A percentile compares a stretch with the other conserved stretches of the same genome.
Conservation (phyloP, 1,140 invertebrate species). For the Oryzaephilus surinamensis region DNA sequence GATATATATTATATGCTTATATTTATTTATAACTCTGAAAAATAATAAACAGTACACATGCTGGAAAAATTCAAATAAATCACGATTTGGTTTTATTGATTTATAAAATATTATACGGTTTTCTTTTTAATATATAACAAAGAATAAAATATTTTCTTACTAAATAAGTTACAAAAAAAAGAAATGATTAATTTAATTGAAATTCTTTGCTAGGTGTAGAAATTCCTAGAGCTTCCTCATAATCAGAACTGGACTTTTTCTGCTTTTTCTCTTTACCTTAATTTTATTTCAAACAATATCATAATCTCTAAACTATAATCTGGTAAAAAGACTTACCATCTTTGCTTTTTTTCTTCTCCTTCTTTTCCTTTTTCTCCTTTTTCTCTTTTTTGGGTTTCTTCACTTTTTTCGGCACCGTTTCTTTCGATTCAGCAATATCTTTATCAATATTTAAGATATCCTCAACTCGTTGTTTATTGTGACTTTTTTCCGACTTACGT, state of each 20-base stretch:
- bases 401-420: slow-evolving; percentile 21
- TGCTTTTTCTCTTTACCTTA: slow-evolving; percentile 25
- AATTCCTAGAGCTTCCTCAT: slow-evolving; percentile 76
- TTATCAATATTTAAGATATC: slow-evolving; percentile 33
- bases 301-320: no score
- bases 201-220: slow-evolving; percentile 86
- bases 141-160: background rate
- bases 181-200: no score
- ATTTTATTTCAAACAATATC: no score
- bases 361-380: slow-evolving; percentile 36
- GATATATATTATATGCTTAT: no score
- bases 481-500: slow-evolving; percentile 14
- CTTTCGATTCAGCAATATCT: slow-evolving; percentile 31
- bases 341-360: slow-evolving; percentile 34
- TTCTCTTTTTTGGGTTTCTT: slow-evolving; percentile 35
- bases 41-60: no score
- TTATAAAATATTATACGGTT: no score
- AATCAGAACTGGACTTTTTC: slow-evolving; percentile 39
- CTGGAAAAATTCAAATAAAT: no score
- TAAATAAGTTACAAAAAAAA: background rate
- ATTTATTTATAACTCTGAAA: no score
- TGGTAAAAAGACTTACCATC: no score
- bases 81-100: no score
- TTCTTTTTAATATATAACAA: no score
- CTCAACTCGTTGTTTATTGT: slow-evolving; percentile 26